Evolutionary conservation across 1,140 invertebrate genomes (phyloP).

Genomic region (Halotydeus destructor): DNA sequence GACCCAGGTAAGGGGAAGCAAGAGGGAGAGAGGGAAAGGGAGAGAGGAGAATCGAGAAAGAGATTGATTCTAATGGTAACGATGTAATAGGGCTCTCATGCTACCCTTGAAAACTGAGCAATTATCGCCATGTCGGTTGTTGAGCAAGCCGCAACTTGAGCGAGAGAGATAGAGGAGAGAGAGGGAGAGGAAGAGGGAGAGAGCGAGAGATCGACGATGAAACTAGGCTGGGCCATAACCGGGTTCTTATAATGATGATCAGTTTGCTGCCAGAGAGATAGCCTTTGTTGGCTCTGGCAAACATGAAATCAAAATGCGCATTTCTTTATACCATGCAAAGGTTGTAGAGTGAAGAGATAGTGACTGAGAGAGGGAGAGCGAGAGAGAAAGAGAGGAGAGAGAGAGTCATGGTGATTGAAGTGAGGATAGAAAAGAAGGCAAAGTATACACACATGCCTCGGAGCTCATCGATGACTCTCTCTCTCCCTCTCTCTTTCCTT

Average conservation of each 20-base stretch:
- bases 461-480: neutral
- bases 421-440: neutral
- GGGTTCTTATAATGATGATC: too few relatives aligned
- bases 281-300: too few relatives aligned
- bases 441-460: neutral
- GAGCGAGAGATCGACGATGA: neutral
- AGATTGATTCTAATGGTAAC: neutral
- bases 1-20: too few relatives aligned
- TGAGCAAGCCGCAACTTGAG: neutral
- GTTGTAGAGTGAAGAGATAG: neutral
- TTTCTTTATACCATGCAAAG: neutral
- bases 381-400: neutral
- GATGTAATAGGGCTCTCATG: neutral
- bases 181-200: neutral
- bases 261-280: too few relatives aligned
- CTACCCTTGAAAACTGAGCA: neutral
- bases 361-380: neutral
- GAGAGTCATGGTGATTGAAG: neutral
- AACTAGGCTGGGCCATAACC: neutral
- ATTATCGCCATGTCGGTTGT: neutral
- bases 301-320: too few relatives aligned
- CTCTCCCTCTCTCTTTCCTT: neutral
- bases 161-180: neutral
- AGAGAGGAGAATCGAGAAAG: neutral
- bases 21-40: neutral